Percentiles rank a stretch among this genome's conserved stretches.
These are phyloP conservation scores for Sialis lutaria DNA, from an alignment of 2,888 invertebrate species.

Conservation along the genomic window DNA sequence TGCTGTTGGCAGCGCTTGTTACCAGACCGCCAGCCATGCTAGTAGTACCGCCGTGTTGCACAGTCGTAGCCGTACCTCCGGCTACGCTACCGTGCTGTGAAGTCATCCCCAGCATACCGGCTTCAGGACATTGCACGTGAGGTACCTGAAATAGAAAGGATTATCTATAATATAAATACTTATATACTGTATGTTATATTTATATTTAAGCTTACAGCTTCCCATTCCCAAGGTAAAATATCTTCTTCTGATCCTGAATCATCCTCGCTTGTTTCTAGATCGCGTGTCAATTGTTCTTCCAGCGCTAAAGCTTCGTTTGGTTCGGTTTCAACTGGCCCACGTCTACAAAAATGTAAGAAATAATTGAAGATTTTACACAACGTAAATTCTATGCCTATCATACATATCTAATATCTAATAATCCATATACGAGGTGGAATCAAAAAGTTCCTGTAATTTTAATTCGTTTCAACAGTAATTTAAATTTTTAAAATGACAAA, in stretches of 20 bases:
- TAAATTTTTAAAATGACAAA: no score
- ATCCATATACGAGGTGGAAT: no score
- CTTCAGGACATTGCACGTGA: constrained; percentile 34
- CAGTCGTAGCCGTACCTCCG: constrained; percentile 17
- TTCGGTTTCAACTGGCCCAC: constrained; percentile 43
- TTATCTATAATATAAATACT: background rate
- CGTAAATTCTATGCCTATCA: background rate
- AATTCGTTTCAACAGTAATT: no score
- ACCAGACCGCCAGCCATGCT: constrained; percentile 58
- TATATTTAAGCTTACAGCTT: constrained; percentile 37
- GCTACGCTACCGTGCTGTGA: constrained; percentile 12
- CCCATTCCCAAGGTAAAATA: constrained; percentile 51
- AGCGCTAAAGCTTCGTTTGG: constrained; percentile 35
- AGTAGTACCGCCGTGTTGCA: constrained; percentile 17
- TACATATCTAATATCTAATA: no score
- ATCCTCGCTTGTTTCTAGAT: constrained; percentile 39
- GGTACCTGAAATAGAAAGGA: constrained; percentile 26
- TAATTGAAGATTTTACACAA: background rate
- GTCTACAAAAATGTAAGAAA: constrained; percentile 21
- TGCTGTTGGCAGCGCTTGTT: constrained; percentile 65
- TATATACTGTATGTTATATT: background rate
- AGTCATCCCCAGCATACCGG: constrained; percentile 23
- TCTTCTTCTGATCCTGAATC: constrained; percentile 57
- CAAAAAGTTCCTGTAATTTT: no score
- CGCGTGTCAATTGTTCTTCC: constrained; percentile 42